phyloP scores from a whole-genome alignment of 2,113 vertebrate species.

The Sisor rabdophorus region DNA sequence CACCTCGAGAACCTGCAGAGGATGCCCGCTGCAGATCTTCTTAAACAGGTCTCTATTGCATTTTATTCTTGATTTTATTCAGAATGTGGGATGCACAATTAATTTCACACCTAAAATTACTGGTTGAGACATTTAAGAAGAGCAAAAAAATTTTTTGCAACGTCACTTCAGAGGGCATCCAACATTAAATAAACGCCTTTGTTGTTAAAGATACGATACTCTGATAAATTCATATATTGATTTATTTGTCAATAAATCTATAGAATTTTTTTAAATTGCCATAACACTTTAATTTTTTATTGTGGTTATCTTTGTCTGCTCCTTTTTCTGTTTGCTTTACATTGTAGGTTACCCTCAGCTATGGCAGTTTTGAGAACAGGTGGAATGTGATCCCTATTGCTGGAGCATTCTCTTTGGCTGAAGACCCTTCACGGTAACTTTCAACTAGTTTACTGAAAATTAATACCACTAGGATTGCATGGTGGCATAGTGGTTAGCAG shows the following conservation, averaged over 20 bases:
- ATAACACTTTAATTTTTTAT: background rate
- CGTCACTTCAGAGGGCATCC: background rate
- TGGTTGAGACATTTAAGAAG: background rate
- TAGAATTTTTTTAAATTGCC: background rate
- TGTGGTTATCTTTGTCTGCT: background rate
- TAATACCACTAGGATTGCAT: too few relatives aligned
- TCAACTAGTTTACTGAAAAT: background rate
- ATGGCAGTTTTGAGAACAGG: conserved; percentile 88
- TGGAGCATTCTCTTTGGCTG: conserved; percentile 78
- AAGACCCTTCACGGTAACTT: conserved; percentile 86
- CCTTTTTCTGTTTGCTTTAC: background rate
- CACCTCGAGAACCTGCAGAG: conserved; percentile 90
- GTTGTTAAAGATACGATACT: background rate
- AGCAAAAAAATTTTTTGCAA: background rate
- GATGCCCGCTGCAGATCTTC: conserved; percentile 70
- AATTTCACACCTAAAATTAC: background rate
- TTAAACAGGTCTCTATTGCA: conserved; percentile 74
- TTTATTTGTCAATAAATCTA: background rate
- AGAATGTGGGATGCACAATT: background rate
- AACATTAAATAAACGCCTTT: background rate
- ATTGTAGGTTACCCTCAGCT: conserved; percentile 91
- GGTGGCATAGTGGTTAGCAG: too few relatives aligned
- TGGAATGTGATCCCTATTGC: conserved; percentile 83
- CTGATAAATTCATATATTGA: too few relatives aligned
- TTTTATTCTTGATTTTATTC: too few relatives aligned